Percentiles rank a stretch among this genome's conserved stretches.
These are phyloP conservation scores for Callipepla squamata DNA, from an alignment of 2,113 vertebrate genomes.

Conservation along the genomic window DNA sequence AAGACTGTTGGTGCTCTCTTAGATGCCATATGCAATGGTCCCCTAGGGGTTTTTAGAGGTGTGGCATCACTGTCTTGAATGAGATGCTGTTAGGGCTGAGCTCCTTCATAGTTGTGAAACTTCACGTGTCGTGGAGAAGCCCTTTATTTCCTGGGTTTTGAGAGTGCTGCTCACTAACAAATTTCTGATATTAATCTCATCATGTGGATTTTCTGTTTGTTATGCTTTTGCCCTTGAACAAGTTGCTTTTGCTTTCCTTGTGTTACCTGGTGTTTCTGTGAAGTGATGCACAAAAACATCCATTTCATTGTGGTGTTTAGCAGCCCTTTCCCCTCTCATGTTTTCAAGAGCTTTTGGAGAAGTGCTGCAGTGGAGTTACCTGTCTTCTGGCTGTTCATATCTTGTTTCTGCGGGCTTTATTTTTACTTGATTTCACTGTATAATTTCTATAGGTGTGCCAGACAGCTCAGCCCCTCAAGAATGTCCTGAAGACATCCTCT, in stretches of 20 bases:
- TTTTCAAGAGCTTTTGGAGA: not conserved
- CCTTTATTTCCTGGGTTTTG: not conserved
- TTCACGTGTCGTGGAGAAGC: not conserved
- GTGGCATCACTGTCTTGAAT: not conserved
- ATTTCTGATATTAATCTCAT: slow-evolving; percentile 5
- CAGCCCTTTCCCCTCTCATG: slow-evolving; percentile 1
- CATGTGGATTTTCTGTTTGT: not conserved
- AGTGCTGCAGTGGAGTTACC: slow-evolving; percentile 1
- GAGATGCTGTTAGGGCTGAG: not conserved
- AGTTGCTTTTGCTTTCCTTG: not conserved
- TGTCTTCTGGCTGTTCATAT: slow-evolving; percentile 17
- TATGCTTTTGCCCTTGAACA: not conserved
- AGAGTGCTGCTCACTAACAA: not conserved
- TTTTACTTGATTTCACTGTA: slow-evolving; percentile 61
- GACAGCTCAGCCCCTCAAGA: slow-evolving; percentile 63
- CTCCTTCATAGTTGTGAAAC: not conserved
- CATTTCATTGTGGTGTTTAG: slow-evolving; percentile 16
- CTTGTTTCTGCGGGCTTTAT: slow-evolving; percentile 59
- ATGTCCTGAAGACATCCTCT: slow-evolving; percentile 62
- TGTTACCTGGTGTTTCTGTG: not conserved
- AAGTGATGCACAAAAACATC: slow-evolving; percentile 10
- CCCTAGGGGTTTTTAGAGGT: not conserved
- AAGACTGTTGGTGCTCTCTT: not conserved
- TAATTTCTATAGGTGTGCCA: slow-evolving; percentile 43
- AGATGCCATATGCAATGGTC: not conserved